phyloP scores from a whole-genome alignment of 2,888 invertebrate genomes.

The Eupithecia insigniata region DNA sequence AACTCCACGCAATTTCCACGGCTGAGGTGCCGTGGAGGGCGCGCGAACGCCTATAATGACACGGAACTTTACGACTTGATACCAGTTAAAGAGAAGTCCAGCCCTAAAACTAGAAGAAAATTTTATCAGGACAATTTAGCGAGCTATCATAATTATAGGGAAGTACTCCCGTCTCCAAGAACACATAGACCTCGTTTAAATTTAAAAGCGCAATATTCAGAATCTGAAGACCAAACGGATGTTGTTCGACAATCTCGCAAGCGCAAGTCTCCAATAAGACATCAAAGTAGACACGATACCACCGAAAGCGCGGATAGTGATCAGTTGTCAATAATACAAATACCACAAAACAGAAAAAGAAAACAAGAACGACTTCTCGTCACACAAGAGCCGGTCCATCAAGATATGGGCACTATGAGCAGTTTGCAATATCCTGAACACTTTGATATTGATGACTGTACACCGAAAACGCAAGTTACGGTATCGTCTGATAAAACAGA shows the following conservation, averaged over 20 bases:
- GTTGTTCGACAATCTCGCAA: conserved; percentile 11
- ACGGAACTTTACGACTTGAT: conserved; percentile 70
- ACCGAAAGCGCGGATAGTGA: conserved; percentile 47
- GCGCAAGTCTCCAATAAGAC: conserved; percentile 40
- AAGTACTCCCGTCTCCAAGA: conserved; percentile 75
- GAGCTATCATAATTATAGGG: conserved; percentile 58
- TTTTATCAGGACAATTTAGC: conserved; percentile 58
- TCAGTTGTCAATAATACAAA: conserved; percentile 38
- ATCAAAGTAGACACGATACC: conserved; percentile 38
- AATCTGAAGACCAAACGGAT: conserved; percentile 53
- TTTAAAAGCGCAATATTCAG: conserved; percentile 65
- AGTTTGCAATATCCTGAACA: conserved; percentile 50
- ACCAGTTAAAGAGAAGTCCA: conserved; percentile 76
- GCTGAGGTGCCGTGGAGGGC: conserved; percentile 49
- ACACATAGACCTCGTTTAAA: conserved; percentile 70
- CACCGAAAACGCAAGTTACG: conserved; percentile 58
- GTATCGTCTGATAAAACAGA: conserved; percentile 66
- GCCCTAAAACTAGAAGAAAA: conserved; percentile 70
- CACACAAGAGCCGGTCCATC: conserved; percentile 40
- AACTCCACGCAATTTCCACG: conserved; percentile 57
- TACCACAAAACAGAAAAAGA: conserved; percentile 21
- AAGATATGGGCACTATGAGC: conserved; percentile 51
- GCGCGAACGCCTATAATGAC: conserved; percentile 61
- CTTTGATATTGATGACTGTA: conserved; percentile 49
- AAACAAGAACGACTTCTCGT: conserved; percentile 38